Percentiles rank a stretch among this genome's conserved stretches.
phyloP scores from a whole-genome alignment of 2,888 invertebrate genomes.

The Philonicus albiceps region DNA sequence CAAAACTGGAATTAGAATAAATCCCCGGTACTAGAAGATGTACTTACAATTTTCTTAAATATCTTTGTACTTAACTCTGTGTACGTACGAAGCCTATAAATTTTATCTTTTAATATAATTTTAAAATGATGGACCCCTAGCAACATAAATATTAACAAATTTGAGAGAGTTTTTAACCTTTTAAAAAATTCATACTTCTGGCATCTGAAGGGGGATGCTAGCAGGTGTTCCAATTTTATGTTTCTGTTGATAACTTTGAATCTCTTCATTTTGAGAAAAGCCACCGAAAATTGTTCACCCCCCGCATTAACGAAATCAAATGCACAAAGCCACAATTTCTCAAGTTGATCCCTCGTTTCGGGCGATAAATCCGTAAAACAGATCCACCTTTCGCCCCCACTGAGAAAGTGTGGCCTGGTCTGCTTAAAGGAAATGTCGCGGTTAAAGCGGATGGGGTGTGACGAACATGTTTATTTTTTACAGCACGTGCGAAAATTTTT shows the following conservation, averaged over 20 bases:
- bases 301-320: not conserved
- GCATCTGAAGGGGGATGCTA: too few relatives aligned
- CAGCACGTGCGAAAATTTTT: not conserved
- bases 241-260: not conserved
- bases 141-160: not conserved
- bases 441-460: not conserved
- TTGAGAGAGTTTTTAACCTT: not conserved
- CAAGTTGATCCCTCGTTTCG: not conserved
- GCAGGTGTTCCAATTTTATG: not conserved
- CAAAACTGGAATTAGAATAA: too few relatives aligned
- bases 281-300: too few relatives aligned
- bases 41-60: too few relatives aligned
- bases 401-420: not conserved
- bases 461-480: slow-evolving; percentile 7
- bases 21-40: too few relatives aligned
- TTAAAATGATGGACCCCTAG: not conserved
- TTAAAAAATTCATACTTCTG: not conserved
- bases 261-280: not conserved
- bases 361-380: not conserved
- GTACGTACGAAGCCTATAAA: not conserved
- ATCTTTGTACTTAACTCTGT: too few relatives aligned
- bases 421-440: not conserved
- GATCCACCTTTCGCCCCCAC: not conserved
- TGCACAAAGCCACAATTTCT: not conserved
- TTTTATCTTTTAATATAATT: not conserved